phyloP scores from a whole-genome alignment of 2,888 invertebrate genomes.

The Zygogramma bicolorata region DNA sequence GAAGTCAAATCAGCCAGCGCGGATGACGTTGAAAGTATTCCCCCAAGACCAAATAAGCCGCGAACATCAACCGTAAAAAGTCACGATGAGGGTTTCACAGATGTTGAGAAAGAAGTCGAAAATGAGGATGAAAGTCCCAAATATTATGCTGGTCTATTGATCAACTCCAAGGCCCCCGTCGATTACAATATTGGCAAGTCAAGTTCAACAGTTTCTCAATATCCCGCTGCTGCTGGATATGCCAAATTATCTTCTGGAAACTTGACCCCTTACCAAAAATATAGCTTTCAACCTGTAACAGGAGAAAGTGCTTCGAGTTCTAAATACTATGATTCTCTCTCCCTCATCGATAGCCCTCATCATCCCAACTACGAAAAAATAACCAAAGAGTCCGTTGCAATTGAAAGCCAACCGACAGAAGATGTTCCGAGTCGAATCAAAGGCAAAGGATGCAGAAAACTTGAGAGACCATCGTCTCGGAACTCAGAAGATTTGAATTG shows the following conservation, averaged over 20 bases:
- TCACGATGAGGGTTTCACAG: constrained; percentile 36
- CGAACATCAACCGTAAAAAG: constrained; percentile 28
- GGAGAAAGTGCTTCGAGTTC: constrained; percentile 45
- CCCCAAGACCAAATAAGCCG: constrained; percentile 47
- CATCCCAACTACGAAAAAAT: constrained; percentile 64
- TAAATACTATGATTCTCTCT: constrained; percentile 52
- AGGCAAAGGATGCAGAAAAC: constrained; percentile 72
- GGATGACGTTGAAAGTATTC: constrained; percentile 49
- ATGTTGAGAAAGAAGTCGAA: constrained; percentile 43
- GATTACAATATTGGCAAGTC: constrained; percentile 57
- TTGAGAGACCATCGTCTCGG: constrained; percentile 68
- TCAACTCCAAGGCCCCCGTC: constrained; percentile 42
- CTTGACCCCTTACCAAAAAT: constrained; percentile 62
- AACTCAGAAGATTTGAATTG: constrained; percentile 67
- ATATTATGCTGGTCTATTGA: constrained; percentile 25
- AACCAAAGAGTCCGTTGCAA: constrained; percentile 4
- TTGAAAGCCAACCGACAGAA: constrained; percentile 52
- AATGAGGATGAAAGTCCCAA: constrained; percentile 36
- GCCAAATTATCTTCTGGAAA: constrained; percentile 20
- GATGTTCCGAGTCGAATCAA: constrained; percentile 48
- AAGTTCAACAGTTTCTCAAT: constrained; percentile 55
- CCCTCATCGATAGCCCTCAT: constrained; percentile 50
- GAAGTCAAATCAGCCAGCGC: constrained; percentile 45
- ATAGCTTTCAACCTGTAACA: constrained; percentile 49
- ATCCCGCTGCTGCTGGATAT: constrained; percentile 50